Percentiles rank a stretch among this genome's conserved stretches.
These are phyloP conservation scores for Hemaris fuciformis DNA, from an alignment of 2,888 invertebrate genomes.

Conservation along the genomic window DNA sequence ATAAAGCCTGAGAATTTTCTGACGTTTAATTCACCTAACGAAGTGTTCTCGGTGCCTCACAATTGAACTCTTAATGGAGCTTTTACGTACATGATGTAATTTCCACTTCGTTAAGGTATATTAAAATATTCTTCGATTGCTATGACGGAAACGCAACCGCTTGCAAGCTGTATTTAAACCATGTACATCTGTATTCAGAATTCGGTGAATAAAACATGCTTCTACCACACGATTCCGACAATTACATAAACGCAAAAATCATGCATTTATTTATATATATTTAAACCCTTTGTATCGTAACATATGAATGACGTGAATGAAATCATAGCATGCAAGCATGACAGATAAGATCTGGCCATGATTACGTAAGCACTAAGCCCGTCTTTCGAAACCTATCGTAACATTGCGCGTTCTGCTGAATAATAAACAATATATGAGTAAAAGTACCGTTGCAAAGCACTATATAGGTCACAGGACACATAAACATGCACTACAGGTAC, in stretches of 20 bases:
- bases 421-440: constrained; percentile 17
- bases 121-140: constrained; percentile 16
- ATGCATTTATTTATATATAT: neutral
- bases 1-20: constrained; percentile 72
- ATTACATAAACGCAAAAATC: constrained; percentile 1
- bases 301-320: neutral
- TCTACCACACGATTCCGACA: neutral
- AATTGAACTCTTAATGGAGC: constrained; percentile 58
- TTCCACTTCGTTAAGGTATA: constrained; percentile 27
- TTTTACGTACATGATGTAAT: constrained; percentile 44
- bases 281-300: neutral
- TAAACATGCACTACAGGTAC: constrained; percentile 30
- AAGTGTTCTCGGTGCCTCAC: constrained; percentile 54
- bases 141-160: constrained; percentile 9
- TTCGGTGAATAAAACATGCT: neutral
- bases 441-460: constrained; percentile 35
- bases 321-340: neutral
- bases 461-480: constrained; percentile 40
- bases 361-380: neutral
- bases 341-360: neutral
- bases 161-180: neutral
- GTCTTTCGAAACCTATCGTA: constrained; percentile 11
- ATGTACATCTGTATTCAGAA: neutral
- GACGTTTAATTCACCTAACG: constrained; percentile 74
- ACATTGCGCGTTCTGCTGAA: constrained; percentile 11